Evolutionary conservation across 1,140 invertebrate species (phyloP).

Genomic region (Choristoneura fumiferana): DNA sequence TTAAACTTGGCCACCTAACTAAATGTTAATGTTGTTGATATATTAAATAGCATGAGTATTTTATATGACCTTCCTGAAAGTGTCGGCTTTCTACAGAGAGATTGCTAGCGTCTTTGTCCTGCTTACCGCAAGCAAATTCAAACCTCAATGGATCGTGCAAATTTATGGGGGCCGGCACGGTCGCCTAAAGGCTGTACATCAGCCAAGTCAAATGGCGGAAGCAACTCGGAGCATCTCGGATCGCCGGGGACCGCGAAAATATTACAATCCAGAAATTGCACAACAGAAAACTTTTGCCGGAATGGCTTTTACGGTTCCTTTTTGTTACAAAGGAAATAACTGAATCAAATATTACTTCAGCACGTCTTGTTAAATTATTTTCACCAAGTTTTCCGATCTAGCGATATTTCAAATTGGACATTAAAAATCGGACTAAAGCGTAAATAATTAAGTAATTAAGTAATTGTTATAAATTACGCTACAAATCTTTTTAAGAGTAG

Average conservation of each 20-base stretch:
- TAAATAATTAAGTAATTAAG: no score
- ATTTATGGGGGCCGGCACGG: slow-evolving; percentile 28
- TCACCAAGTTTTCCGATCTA: no score
- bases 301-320: slow-evolving; percentile 4
- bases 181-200: slow-evolving; percentile 14
- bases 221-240: neutral
- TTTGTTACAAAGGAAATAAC: slow-evolving; percentile 6
- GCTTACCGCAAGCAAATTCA: slow-evolving; percentile 36
- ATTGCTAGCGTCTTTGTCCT: slow-evolving; percentile 29
- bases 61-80: slow-evolving; percentile 1
- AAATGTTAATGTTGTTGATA: no score
- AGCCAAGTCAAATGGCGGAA: slow-evolving; percentile 12
- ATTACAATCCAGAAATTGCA: slow-evolving; percentile 11
- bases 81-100: slow-evolving; percentile 33
- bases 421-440: no score
- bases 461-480: no score
- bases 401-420: no score
- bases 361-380: no score
- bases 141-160: slow-evolving; percentile 38
- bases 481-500: no score
- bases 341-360: slow-evolving; percentile 2
- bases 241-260: slow-evolving; percentile 11
- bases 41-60: neutral
- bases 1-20: no score
- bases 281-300: slow-evolving; percentile 9